Evolutionary conservation across 2,113 vertebrate genomes (phyloP), one percentile per base, ranked within the genome.

Genomic region (Lichenostomus cassidix): DNA sequence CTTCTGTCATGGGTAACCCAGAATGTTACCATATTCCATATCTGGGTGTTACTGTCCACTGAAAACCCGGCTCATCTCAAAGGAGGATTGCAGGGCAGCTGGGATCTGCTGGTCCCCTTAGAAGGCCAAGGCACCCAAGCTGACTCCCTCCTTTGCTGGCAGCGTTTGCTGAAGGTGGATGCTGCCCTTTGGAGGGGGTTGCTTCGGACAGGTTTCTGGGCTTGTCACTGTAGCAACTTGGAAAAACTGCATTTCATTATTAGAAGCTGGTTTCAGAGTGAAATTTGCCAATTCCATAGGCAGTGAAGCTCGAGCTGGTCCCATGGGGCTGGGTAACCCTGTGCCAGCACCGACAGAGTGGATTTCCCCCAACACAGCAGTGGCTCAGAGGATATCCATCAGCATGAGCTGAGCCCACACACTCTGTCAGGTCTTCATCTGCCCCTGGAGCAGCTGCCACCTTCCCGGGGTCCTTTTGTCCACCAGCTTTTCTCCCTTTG

Each of bases 351-450:
- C 42, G 16, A 44, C 42, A 44, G 42, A 44, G 42, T 44, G 42
- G 46, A 46, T 46, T 46, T 21, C 46, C 46, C 46, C 15, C 44
- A 46, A 46, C 7, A 46, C 46, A 22, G 20, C 20, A 44, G 42
- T 44, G 42, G 42, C 42, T 44, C 42, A 44, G 16, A 44, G 42
- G 42, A 44, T 17, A 44, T 44, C 42, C 42, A 44, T 44, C 42
- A 17, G 42, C 16, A 44, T 17, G 42, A 46, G 33, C 68, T 11
- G 49, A 14, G 22, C 58, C 58, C 11, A 15, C 33, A 15, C 0
- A 0, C 0, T 0, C 39, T 17, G 49, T 3, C 2, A 2, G 3
- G 2, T 7, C 18, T n/a, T 19, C 19, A 19, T 23, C n/a, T 28
- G 58, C 58, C 22, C 2, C 52, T 12, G 2, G 49, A 5, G 14